Evolutionary conservation across 2,113 vertebrate genomes (phyloP).

Genomic region (Centropus unirufus): DNA sequence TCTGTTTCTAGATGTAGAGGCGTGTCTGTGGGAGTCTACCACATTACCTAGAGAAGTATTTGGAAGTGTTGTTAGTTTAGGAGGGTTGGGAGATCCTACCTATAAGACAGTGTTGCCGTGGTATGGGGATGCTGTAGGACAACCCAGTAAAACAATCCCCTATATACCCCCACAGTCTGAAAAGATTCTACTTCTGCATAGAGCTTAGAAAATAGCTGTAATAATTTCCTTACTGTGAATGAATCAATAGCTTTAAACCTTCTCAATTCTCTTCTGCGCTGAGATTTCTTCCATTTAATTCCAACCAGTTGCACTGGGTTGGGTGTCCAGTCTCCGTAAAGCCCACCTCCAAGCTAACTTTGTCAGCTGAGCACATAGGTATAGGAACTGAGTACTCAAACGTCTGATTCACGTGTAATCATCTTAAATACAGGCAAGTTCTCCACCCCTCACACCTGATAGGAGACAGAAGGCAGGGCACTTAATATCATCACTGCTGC

Average conservation of each 20-base stretch:
- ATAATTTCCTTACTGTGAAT: neutral
- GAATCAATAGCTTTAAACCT: neutral
- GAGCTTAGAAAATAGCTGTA: neutral
- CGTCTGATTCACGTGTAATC: neutral
- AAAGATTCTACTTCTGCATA: neutral
- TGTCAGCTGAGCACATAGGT: neutral
- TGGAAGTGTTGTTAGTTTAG: neutral
- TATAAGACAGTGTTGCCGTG: neutral
- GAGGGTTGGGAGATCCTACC: neutral
- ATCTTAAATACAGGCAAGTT: neutral
- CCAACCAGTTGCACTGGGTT: rapidly evolving
- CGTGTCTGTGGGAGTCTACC: neutral
- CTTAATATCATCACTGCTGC: neutral
- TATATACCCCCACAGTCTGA: too few species aligned
- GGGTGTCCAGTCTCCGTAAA: neutral
- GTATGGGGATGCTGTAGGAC: neutral
- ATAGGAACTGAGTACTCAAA: neutral
- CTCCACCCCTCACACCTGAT: neutral
- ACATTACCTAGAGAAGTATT: neutral
- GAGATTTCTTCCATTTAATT: neutral
- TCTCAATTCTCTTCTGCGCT: neutral
- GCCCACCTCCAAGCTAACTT: neutral
- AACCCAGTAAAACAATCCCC: neutral
- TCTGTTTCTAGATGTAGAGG: neutral
- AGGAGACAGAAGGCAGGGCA: neutral